Evolutionary conservation across 2,888 invertebrate species (phyloP), one percentile per base, ranked within the genome.

Genomic region (Mesorhabditis spiculigera): DNA sequence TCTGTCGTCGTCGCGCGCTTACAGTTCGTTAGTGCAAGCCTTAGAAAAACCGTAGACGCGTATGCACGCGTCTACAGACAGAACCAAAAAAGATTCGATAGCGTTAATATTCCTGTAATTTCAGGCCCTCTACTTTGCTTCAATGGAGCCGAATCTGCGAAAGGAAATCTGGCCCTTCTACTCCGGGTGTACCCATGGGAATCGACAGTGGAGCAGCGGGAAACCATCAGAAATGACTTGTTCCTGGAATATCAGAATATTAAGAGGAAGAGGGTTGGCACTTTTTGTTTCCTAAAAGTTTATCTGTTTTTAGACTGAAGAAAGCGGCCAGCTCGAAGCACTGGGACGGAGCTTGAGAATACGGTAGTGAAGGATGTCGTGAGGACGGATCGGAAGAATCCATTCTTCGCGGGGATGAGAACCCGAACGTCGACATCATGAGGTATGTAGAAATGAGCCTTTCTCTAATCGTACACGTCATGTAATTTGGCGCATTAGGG

Each of bases 101-200:
- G 4, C 6, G 3, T 50, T 1, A 50, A 50, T 10, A 13, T 50
- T 50, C 58, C n/a, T n/a, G n/a, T 50, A 2, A 10, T 82, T 85
- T 13, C 81, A 89, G 89, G 87, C 92, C 68, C 91, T 95, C 42
- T 95, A 95, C 87, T 95, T 95, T 86, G 94, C 94, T 5, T 94
- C 94, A 0, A 89, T 96, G 77, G 94, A 95, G 77, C 91, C 92
- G 70, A 91, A 91, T 69, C 87, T 95, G 64, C 90, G 95, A 61
- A 91, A 92, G 86, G 93, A 94, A 82, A 92, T 94, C 4, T 96
- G 95, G 95, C 95, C 95, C 0, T 95, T 86, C 89, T 96, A 43
- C 89, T 96, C 5, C 93, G 94, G 84, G 94, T 94, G 82, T 95
- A 93, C 86, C 93, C 94, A 0, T 95, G 93, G 87, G 91, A 91